Evolutionary conservation across 2,113 vertebrate genomes (phyloP), one percentile per base, ranked within the genome.

Genomic region (Narcine bancroftii): DNA sequence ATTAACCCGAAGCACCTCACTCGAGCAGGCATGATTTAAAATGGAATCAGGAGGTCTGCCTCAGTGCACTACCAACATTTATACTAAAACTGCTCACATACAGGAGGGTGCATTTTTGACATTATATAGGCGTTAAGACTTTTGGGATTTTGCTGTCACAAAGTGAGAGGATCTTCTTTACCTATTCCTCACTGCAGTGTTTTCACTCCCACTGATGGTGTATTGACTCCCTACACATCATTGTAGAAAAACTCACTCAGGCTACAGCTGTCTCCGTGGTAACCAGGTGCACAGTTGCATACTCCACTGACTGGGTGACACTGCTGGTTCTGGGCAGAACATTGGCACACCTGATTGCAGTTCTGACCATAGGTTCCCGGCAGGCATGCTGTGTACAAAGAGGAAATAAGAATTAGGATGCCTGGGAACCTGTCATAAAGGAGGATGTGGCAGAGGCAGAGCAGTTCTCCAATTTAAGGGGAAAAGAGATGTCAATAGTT

Each of bases 331-430:
- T 95, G 93, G 0, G 95, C 94, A 47, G 95, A 94, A 93, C 97
- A 97, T 72, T 95, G 96, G 93, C 97, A 98, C 66, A 95, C 93
- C 93, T 95, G 95, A 75, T 95, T 97, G 95, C 96, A 97, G 95
- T 96, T 96, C 92, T 94, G 95, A 42, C 97, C 96, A 0, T 96
- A 97, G 10, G 93, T 96, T 93, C 97, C 97, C 1, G 93, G 93
- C 92, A 95, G 96, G 95, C 97, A 98, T 93, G 93, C 97, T 97
- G 92, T 94, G 93, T 94, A 94, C 24, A 50, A 50, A 33, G 11
- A 6, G 19, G 42, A 81, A 26, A 33, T 7, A 53, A 33, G 29
- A 79, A 13, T 19, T 45, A 21, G 0, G 24, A 33, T n/a, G 29
- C 45, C 26, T 83, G 47, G 47, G 53, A 53, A 79, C n/a, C 47